Evolutionary conservation across 2,113 vertebrate genomes (phyloP).

Genomic region (Colius striatus): DNA sequence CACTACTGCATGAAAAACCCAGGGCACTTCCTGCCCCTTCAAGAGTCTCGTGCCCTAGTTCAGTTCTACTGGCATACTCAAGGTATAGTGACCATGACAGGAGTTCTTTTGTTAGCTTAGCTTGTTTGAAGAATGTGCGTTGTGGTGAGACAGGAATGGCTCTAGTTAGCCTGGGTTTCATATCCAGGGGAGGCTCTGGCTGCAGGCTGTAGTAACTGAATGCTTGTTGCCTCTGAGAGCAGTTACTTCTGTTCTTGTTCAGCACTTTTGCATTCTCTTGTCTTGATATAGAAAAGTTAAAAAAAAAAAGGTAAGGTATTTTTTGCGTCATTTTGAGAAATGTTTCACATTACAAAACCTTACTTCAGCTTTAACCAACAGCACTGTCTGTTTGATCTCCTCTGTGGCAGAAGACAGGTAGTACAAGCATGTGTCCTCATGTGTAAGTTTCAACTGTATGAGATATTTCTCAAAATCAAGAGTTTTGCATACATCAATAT

Average conservation of each 20-base stretch:
- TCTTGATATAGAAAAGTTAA: background rate
- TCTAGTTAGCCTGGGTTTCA: accelerated
- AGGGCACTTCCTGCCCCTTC: background rate
- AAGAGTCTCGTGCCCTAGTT: background rate
- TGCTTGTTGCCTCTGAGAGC: background rate
- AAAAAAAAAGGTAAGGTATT: background rate
- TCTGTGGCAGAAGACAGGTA: background rate
- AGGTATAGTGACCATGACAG: background rate
- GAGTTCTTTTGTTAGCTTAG: background rate
- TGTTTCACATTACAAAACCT: background rate
- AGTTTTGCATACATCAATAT: background rate
- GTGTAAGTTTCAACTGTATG: background rate
- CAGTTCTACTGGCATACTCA: accelerated
- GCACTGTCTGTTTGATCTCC: background rate
- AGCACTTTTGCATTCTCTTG: background rate
- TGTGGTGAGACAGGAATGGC: background rate
- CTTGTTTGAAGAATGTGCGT: background rate
- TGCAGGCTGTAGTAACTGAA: background rate
- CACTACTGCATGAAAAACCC: background rate
- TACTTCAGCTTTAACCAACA: background rate
- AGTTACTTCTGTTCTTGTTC: background rate
- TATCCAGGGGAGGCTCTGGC: background rate
- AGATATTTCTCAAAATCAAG: background rate
- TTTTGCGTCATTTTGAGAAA: background rate
- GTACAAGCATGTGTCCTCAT: background rate